Percentiles rank a stretch among this genome's conserved stretches.
Evolutionary conservation across 2,888 invertebrate species (phyloP).

Genomic region (Heliconius cydno): DNA sequence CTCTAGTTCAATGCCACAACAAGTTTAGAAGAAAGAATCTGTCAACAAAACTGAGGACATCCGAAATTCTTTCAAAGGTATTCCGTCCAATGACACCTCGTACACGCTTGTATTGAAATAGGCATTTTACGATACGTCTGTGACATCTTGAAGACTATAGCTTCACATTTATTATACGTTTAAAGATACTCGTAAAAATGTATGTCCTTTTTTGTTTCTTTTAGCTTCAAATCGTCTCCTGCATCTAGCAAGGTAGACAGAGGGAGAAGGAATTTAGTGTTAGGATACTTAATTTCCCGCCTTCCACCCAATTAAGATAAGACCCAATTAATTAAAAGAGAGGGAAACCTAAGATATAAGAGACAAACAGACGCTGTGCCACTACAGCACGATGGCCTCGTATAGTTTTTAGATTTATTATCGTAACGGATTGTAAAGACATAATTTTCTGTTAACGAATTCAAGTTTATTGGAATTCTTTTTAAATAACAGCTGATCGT

Average conservation of each 20-base stretch:
- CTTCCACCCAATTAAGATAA: too few species aligned
- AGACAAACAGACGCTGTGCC: not conserved
- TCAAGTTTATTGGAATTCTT: not conserved
- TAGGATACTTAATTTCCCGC: too few species aligned
- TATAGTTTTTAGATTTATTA: slow-evolving; percentile 20
- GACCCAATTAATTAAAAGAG: too few species aligned
- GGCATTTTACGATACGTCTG: slow-evolving; percentile 5
- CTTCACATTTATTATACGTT: slow-evolving; percentile 11
- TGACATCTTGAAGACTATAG: slow-evolving; percentile 15
- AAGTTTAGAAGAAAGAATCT: slow-evolving; percentile 19
- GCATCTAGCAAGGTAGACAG: too few species aligned
- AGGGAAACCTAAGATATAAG: not conserved
- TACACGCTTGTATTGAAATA: slow-evolving; percentile 23
- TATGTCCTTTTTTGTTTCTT: not conserved
- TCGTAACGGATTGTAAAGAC: not conserved
- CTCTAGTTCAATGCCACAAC: not conserved
- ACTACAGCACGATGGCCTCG: not conserved
- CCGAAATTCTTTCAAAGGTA: slow-evolving; percentile 31
- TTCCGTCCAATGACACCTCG: slow-evolving; percentile 29
- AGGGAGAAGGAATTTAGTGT: too few species aligned
- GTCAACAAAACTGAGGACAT: slow-evolving; percentile 31
- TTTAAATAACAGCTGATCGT: slow-evolving; percentile 23
- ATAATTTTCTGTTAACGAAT: slow-evolving; percentile 3
- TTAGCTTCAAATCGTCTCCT: too few species aligned
- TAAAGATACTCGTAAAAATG: slow-evolving; percentile 12